These are phyloP conservation scores for Charina bottae DNA, from an alignment of 2,113 vertebrate genomes.

Conservation along the genomic window DNA sequence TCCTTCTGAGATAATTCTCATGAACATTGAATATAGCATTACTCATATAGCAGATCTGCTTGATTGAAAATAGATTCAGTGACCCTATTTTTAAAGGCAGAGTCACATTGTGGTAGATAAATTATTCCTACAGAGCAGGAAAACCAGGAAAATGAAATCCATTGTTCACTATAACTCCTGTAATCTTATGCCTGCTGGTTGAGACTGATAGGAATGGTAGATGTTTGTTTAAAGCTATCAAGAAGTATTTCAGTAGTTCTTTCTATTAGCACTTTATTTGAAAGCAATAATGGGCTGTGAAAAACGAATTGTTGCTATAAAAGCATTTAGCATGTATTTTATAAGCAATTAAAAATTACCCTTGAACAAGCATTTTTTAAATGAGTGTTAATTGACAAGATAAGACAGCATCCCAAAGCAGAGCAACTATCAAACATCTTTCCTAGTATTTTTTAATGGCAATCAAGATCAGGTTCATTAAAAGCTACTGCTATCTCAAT, in stretches of 20 bases:
- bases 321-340: constrained; percentile 26
- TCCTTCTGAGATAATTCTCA: neutral
- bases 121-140: neutral
- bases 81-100: constrained; percentile 36
- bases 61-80: neutral
- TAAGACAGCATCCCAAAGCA: constrained; percentile 18
- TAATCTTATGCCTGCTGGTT: neutral
- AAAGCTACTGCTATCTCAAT: neutral
- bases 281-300: constrained; percentile 18
- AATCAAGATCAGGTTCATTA: neutral
- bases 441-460: neutral
- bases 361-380: constrained; percentile 35
- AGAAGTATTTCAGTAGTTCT: constrained; percentile 11
- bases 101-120: neutral
- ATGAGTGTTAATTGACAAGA: constrained; percentile 29
- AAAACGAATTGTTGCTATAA: constrained; percentile 24
- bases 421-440: neutral
- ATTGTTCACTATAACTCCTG: neutral
- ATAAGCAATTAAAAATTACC: constrained; percentile 36
- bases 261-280: constrained; percentile 25
- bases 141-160: neutral
- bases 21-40: constrained; percentile 27
- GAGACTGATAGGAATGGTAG: neutral
- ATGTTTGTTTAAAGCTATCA: neutral
- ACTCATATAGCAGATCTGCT: neutral